Evolutionary conservation across 2,113 vertebrate genomes (phyloP).

Genomic region (Mirza zaza): DNA sequence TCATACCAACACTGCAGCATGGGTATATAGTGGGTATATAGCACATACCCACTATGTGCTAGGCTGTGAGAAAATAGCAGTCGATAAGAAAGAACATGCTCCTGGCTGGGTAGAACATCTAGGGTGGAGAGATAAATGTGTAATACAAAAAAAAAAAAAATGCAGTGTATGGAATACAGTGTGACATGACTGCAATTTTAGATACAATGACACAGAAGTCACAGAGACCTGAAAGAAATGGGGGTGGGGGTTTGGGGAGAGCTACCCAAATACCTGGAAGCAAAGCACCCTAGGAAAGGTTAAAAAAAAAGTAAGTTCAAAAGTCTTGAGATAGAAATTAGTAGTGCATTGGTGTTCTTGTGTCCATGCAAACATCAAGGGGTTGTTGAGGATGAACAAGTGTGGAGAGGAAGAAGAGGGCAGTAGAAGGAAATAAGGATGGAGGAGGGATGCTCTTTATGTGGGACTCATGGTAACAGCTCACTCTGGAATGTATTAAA

Average conservation of each 20-base stretch:
- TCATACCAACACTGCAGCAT: not conserved
- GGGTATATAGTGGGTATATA: not conserved
- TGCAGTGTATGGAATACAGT: not conserved
- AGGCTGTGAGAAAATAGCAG: not conserved
- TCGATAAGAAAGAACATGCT: not conserved
- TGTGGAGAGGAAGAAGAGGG: too few species aligned
- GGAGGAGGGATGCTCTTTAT: not conserved
- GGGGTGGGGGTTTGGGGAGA: accelerated
- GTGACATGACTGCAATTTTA: not conserved
- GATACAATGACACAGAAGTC: not conserved
- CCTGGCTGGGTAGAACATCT: not conserved
- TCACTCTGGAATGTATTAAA: not conserved
- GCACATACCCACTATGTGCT: not conserved
- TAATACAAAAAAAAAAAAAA: not conserved
- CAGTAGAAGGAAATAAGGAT: not conserved
- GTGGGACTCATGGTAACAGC: not conserved
- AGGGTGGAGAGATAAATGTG: not conserved
- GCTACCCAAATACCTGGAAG: not conserved
- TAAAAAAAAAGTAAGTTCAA: not conserved
- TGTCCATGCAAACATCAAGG: not conserved
- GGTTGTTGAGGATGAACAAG: not conserved
- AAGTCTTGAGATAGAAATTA: not conserved
- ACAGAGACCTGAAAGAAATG: not conserved
- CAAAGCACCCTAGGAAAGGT: not conserved
- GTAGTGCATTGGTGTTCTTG: accelerated